These are phyloP conservation scores for Chiloscyllium punctatum DNA, from an alignment of 2,797 vertebrate genomes.

Conservation along the genomic window DNA sequence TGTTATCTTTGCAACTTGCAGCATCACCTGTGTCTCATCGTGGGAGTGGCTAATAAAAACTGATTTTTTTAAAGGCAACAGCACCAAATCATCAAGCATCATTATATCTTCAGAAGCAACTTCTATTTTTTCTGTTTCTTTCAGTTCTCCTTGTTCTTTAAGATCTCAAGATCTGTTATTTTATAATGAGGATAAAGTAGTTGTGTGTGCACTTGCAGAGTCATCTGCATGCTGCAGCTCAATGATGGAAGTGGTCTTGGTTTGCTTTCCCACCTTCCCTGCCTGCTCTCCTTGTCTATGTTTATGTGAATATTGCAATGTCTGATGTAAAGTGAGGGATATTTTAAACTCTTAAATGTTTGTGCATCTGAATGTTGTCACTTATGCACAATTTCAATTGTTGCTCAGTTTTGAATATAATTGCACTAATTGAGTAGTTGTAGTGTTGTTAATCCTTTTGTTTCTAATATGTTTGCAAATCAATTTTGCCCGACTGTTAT, in stretches of 20 bases:
- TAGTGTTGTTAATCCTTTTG: neutral
- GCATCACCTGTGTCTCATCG: constrained; percentile 90
- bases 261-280: too few species aligned
- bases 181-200: constrained; percentile 42
- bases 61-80: constrained; percentile 86
- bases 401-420: neutral
- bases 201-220: too few species aligned
- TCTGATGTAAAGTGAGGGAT: neutral
- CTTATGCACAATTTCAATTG: neutral
- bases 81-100: constrained; percentile 75
- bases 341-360: neutral
- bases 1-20: constrained; percentile 84
- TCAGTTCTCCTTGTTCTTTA: constrained; percentile 90
- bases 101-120: constrained; percentile 89
- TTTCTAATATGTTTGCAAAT: neutral
- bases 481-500: neutral
- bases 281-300: too few species aligned
- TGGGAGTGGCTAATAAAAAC: constrained; percentile 92
- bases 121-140: constrained; percentile 93
- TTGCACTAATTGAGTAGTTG: neutral
- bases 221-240: too few species aligned
- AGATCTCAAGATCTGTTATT: constrained; percentile 87
- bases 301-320: neutral
- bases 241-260: too few species aligned
- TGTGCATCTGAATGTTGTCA: neutral